phyloP scores from a whole-genome alignment of 2,113 vertebrate species.

The Bagarius yarrelli region DNA sequence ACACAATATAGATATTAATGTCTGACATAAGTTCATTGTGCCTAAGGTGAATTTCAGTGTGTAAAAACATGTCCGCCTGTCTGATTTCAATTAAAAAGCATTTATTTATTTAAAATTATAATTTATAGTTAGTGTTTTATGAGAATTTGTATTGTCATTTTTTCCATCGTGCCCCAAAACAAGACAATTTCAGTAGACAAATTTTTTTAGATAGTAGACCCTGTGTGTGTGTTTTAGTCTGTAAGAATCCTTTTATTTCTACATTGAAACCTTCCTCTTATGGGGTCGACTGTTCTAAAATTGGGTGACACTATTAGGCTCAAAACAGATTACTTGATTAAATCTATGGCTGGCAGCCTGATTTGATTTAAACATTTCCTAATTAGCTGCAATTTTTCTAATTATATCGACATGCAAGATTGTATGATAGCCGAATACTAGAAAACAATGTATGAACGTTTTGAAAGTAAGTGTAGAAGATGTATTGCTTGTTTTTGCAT shows the following conservation, averaged over 20 bases:
- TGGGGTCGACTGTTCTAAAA: background rate
- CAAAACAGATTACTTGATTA: background rate
- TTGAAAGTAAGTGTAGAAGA: background rate
- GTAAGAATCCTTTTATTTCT: background rate
- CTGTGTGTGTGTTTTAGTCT: slow-evolving; percentile 1
- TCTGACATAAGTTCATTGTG: background rate
- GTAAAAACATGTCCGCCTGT: no score
- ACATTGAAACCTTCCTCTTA: background rate
- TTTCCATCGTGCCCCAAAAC: slow-evolving; percentile 18
- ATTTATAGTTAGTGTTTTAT: no score
- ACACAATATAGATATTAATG: background rate
- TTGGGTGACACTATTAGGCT: slow-evolving; percentile 14
- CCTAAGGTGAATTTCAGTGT: background rate
- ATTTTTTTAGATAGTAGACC: background rate
- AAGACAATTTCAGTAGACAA: slow-evolving; percentile 7
- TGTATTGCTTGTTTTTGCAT: background rate
- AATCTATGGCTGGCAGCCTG: background rate
- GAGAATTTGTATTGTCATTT: no score
- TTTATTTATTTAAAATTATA: no score
- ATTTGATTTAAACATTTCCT: slow-evolving; percentile 25
- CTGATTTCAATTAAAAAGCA: no score
- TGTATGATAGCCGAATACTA: background rate
- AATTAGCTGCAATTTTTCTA: slow-evolving; percentile 7
- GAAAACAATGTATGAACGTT: slow-evolving; percentile 15
- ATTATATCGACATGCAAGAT: background rate